Percentiles rank a stretch among this genome's conserved stretches.
Evolutionary conservation across 2,797 vertebrate species (phyloP).

Genomic region (Malacoraja senta): DNA sequence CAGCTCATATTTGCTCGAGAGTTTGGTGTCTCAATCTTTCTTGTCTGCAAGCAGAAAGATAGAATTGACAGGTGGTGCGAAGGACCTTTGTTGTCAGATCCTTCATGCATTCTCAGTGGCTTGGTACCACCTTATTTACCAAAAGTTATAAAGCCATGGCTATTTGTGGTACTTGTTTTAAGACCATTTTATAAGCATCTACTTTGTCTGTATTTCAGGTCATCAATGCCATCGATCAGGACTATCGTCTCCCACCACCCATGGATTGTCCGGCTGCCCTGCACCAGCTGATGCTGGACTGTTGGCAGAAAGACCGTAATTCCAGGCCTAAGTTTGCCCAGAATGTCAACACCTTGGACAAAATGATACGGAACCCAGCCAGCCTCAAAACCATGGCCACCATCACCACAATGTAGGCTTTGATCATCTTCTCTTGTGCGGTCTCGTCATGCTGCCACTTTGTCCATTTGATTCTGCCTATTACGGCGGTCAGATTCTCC

Average conservation of each 20-base stretch:
- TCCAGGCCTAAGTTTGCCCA: slow-evolving; percentile 88
- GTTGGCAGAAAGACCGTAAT: slow-evolving; percentile 98
- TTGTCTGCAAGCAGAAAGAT: too few species aligned
- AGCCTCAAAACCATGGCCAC: slow-evolving; percentile 95
- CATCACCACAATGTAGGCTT: slow-evolving; percentile 83
- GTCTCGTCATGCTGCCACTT: not conserved
- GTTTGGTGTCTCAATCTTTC: too few species aligned
- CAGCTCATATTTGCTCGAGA: too few species aligned
- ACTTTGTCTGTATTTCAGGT: slow-evolving; percentile 59
- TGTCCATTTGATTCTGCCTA: not conserved
- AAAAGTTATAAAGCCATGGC: not conserved
- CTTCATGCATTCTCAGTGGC: too few species aligned
- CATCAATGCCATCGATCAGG: slow-evolving; percentile 95
- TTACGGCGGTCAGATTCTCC: not conserved
- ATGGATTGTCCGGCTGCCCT: slow-evolving; percentile 97
- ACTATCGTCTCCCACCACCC: slow-evolving; percentile 91
- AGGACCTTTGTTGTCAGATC: too few species aligned
- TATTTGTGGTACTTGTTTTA: not conserved
- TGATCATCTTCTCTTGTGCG: not conserved
- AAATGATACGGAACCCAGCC: slow-evolving; percentile 96
- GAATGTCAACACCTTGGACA: slow-evolving; percentile 93
- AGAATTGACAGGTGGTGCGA: too few species aligned
- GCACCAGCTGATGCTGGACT: slow-evolving; percentile 96
- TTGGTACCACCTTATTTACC: not conserved
- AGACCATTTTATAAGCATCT: not conserved